Base-by-base conservation (phyloP, 2,797 vertebrate species). In the Cryptoblepharus egeriae region DNA sequence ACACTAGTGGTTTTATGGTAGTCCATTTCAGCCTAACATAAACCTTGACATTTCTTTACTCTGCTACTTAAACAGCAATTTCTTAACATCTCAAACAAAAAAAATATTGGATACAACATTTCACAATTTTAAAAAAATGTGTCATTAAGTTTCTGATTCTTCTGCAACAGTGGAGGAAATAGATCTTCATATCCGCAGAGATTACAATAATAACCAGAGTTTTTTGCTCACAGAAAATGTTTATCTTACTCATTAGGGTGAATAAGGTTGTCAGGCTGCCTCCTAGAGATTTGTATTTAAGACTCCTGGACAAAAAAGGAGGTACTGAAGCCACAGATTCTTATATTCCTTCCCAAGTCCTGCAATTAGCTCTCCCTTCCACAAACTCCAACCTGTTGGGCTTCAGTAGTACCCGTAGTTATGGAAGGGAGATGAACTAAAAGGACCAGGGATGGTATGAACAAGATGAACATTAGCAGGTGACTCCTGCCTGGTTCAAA, bases 1-100 rank as follows among this genome's bases (percentile, higher is more conserved):
- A 9, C 39, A 9, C 39, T 42, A 42, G 4, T 42, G 39, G 55
- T 57, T 57, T 57, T 57, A 12, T 57, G 55, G 49, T 7, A 55
- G 0, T 0, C 5, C 63, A 2, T 28, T 55, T 32, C 20, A 30
- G 18, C 20, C 12, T 1, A 3, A 7, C 1, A 10, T 0, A 0
- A 42, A 28, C 15, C 64, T 3, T 80, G 64, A 24, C 37, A 49
- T 1, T 78, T 68, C 18, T 61, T 79, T 61, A 16, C 45, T 49
- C 2, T 37, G 9, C 83, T 32, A 26, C 49, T 85, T 49, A 49
- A 49, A 49, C 6, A 12, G 45, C 45, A 2, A 8, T 57, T 57
- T 57, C 55, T 12, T 57, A 18, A 20, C 55, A 57, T 57, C 89
- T 32, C 22, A 84, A 88, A 78, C n/a, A 42, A 0, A 30, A 64